Evolutionary conservation across 2,888 invertebrate genomes (phyloP).

Genomic region (Leucozona laternaria): DNA sequence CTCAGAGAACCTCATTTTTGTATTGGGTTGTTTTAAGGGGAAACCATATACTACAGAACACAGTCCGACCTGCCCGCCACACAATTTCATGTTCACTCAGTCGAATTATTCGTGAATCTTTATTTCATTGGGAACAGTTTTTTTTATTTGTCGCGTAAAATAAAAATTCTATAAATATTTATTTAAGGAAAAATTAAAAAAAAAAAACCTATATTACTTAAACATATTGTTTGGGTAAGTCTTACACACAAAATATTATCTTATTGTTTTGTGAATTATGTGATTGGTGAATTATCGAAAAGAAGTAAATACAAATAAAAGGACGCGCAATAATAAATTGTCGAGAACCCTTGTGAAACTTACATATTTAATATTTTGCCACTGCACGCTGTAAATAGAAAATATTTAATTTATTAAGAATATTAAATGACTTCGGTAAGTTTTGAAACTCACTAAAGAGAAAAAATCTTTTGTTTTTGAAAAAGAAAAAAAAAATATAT

Average conservation of each 20-base stretch:
- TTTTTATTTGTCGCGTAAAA: slow-evolving; percentile 68
- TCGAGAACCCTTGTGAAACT: slow-evolving; percentile 47
- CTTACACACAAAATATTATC: slow-evolving; percentile 30
- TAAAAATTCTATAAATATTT: slow-evolving; percentile 56
- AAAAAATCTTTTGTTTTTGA: neutral
- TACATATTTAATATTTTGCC: slow-evolving; percentile 44
- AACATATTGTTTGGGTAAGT: slow-evolving; percentile 72
- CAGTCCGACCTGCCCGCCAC: slow-evolving; percentile 75
- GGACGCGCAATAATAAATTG: slow-evolving; percentile 60
- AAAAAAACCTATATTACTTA: slow-evolving; percentile 51
- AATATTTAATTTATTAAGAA: slow-evolving; percentile 14
- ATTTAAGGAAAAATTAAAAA: slow-evolving; percentile 35
- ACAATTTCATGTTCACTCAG: slow-evolving; percentile 71
- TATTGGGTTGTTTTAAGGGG: slow-evolving; percentile 55
- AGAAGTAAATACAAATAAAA: slow-evolving; percentile 48
- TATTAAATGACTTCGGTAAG: slow-evolving; percentile 66
- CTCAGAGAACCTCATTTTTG: slow-evolving; percentile 51
- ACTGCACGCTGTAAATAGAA: slow-evolving; percentile 47
- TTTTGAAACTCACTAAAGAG: neutral
- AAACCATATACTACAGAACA: slow-evolving; percentile 62
- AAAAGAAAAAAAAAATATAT: too few relatives aligned
- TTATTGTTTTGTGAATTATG: slow-evolving; percentile 48
- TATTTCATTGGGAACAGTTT: slow-evolving; percentile 65
- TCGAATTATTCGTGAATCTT: slow-evolving; percentile 71
- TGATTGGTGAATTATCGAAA: slow-evolving; percentile 58